These are phyloP conservation scores for Ceratothoa steindachneri DNA, from an alignment of 2,888 invertebrate species.

Conservation along the genomic window DNA sequence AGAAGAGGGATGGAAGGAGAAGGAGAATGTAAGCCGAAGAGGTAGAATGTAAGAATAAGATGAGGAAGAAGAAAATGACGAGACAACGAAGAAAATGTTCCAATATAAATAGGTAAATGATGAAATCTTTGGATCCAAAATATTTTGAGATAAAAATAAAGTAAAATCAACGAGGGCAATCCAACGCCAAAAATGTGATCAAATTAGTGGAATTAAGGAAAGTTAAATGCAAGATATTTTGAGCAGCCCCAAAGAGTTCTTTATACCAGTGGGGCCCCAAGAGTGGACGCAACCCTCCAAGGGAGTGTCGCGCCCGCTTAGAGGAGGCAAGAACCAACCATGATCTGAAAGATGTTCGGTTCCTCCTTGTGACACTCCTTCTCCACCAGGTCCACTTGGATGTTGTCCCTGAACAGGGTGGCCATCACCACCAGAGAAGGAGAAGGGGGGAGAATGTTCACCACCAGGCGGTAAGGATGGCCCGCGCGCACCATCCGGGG, in stretches of 20 bases:
- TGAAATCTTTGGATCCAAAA: not conserved
- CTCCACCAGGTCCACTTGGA: conserved; percentile 37
- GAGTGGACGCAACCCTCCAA: no score
- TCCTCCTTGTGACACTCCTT: conserved; percentile 33
- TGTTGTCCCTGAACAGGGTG: conserved; percentile 42
- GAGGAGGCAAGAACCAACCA: conserved; percentile 26
- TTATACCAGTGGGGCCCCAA: no score
- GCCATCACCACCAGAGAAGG: conserved; percentile 28
- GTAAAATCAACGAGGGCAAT: no score
- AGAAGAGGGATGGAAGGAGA: not conserved
- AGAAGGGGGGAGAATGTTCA: conserved; percentile 69
- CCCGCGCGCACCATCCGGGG: conserved; percentile 86
- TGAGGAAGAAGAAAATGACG: not conserved
- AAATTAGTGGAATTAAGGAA: not conserved
- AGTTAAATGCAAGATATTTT: no score
- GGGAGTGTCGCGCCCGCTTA: no score
- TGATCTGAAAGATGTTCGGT: no score
- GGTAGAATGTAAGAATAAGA: not conserved
- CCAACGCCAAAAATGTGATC: no score
- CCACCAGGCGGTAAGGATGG: conserved; percentile 81
- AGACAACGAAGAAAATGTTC: not conserved
- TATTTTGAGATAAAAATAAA: not conserved
- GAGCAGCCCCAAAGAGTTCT: no score
- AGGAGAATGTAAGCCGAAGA: not conserved
- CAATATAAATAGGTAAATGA: not conserved